These are phyloP conservation scores for Microchirus variegatus DNA, from an alignment of 2,797 vertebrate species.

Conservation along the genomic window DNA sequence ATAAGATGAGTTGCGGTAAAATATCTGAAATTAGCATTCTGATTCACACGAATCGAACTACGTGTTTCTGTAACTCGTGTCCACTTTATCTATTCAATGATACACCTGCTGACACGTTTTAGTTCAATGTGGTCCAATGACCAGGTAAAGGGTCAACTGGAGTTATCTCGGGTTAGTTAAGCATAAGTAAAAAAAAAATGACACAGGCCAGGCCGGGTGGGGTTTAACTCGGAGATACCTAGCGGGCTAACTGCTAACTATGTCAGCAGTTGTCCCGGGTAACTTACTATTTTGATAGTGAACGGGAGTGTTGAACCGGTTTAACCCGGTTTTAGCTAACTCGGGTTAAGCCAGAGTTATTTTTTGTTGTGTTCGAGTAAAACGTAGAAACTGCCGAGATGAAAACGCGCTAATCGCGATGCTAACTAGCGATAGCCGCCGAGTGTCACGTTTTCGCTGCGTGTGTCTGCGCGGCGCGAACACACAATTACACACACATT, in stretches of 20 bases:
- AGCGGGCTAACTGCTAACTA: slow-evolving; percentile 18
- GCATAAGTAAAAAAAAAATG: neutral
- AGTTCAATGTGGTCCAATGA: neutral
- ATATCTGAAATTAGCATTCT: too few relatives aligned
- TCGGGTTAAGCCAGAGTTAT: neutral
- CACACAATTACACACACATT: slow-evolving; percentile 9
- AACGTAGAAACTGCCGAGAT: neutral
- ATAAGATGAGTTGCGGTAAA: too few relatives aligned
- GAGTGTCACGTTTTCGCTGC: slow-evolving; percentile 74
- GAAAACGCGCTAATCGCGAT: accelerated
- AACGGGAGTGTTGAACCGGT: neutral
- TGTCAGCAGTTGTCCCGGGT: neutral
- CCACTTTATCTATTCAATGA: too few relatives aligned
- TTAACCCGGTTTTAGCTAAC: neutral
- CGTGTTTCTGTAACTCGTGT: too few relatives aligned
- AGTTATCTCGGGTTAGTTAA: accelerated
- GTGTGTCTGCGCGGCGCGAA: slow-evolving; percentile 52
- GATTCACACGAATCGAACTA: too few relatives aligned
- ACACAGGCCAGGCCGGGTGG: slow-evolving; percentile 52
- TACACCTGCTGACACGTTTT: neutral
- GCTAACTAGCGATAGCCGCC: slow-evolving; percentile 65
- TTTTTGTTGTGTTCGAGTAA: accelerated
- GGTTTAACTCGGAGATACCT: slow-evolving; percentile 47
- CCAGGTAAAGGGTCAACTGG: neutral
- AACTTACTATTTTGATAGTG: neutral